Percentiles rank a stretch among this genome's conserved stretches.
These are phyloP conservation scores for Macrosoma leucophasiata DNA, from an alignment of 2,888 invertebrate species.

Conservation along the genomic window DNA sequence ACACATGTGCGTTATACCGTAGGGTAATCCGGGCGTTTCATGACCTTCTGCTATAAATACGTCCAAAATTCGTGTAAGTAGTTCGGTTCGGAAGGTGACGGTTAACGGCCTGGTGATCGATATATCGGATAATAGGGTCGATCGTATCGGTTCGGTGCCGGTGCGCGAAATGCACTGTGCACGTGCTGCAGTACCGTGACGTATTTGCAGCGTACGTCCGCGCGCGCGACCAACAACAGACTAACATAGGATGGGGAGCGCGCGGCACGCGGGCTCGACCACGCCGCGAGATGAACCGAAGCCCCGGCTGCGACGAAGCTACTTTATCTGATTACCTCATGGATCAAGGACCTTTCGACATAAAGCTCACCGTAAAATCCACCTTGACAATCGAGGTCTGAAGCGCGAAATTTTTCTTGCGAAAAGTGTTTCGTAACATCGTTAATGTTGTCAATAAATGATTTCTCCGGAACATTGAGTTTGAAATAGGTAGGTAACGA, in stretches of 20 bases:
- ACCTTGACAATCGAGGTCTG: slow-evolving; percentile 59
- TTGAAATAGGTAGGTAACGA: too few relatives aligned
- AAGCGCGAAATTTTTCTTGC: slow-evolving; percentile 50
- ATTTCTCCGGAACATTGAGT: too few relatives aligned
- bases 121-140: slow-evolving; percentile 25
- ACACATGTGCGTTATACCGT: slow-evolving; percentile 3
- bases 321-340: slow-evolving; percentile 68
- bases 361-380: slow-evolving; percentile 64
- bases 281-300: slow-evolving; percentile 50
- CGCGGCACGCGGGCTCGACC: slow-evolving; percentile 34
- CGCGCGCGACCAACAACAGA: slow-evolving; percentile 57
- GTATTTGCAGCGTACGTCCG: slow-evolving; percentile 50
- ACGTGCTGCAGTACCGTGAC: slow-evolving; percentile 25
- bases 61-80: too few relatives aligned
- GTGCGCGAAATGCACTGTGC: slow-evolving; percentile 27
- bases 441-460: too few relatives aligned
- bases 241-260: slow-evolving; percentile 38
- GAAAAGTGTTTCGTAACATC: slow-evolving; percentile 23
- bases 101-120: slow-evolving; percentile 16
- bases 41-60: too few relatives aligned
- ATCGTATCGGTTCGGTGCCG: slow-evolving; percentile 27
- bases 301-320: slow-evolving; percentile 50
- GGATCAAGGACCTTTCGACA: slow-evolving; percentile 72
- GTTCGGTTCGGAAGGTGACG: too few relatives aligned
- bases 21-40: slow-evolving; percentile 27